Evolutionary conservation across 92 coral and sea anemone species (phyloP).

Genomic region (Palythoa grandiflora): DNA sequence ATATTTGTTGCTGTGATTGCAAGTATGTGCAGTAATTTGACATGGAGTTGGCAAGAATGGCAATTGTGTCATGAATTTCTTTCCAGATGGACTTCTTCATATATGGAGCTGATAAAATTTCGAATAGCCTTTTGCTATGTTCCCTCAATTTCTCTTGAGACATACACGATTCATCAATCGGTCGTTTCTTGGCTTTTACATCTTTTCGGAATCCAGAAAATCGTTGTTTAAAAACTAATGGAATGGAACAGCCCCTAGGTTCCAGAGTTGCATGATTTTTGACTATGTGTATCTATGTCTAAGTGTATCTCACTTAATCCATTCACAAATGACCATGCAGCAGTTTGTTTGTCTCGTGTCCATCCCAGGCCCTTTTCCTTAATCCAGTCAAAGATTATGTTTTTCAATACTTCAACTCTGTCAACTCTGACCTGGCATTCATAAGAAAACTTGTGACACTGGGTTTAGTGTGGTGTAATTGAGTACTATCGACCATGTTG

Average conservation of each 20-base stretch:
- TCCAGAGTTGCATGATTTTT: too few relatives aligned
- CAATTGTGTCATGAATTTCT: background rate
- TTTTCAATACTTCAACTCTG: background rate
- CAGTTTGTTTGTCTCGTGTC: background rate
- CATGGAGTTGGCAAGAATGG: background rate
- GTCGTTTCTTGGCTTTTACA: too few relatives aligned
- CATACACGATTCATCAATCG: background rate
- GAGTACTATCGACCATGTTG: too few relatives aligned
- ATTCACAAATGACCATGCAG: background rate
- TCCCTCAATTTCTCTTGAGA: conserved; percentile 1
- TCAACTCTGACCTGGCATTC: background rate
- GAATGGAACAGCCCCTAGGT: too few relatives aligned
- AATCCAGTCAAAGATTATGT: background rate
- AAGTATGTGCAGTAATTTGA: background rate
- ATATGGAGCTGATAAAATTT: conserved; percentile 5
- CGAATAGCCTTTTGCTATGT: conserved; percentile 1
- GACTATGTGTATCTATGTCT: too few relatives aligned
- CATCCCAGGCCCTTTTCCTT: background rate
- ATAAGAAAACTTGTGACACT: background rate
- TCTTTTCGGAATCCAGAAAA: too few relatives aligned
- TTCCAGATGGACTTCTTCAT: background rate
- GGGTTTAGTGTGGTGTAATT: background rate
- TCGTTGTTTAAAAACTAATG: too few relatives aligned
- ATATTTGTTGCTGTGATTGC: background rate
- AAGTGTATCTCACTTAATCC: background rate